Conservation (phyloP, 1,140 invertebrate species). For the Drosophila rhopaloa region DNA sequence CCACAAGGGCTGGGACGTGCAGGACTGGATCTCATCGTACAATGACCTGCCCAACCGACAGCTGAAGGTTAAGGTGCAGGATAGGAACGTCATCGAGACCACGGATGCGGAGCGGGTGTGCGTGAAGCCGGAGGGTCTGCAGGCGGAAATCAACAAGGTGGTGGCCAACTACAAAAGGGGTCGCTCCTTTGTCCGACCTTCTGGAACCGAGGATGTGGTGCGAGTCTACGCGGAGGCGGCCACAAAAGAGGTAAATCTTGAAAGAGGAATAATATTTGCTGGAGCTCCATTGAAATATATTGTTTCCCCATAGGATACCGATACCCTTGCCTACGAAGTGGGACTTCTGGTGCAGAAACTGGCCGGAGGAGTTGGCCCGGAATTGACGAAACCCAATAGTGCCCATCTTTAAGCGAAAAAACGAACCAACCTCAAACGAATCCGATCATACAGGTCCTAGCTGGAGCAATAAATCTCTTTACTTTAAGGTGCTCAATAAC, state of each 20-base stretch:
- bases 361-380: slow-evolving; percentile 89
- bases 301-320: slow-evolving; percentile 86
- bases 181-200: slow-evolving; percentile 96
- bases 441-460: slow-evolving; percentile 25
- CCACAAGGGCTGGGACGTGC: slow-evolving; percentile 90
- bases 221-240: slow-evolving; percentile 98
- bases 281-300: background rate
- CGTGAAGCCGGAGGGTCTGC: slow-evolving; percentile 92
- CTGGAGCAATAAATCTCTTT: slow-evolving; percentile 43
- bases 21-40: slow-evolving; percentile 90
- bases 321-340: slow-evolving; percentile 91
- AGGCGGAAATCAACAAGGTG: slow-evolving; percentile 91
- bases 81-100: slow-evolving; percentile 93
- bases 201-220: slow-evolving; percentile 98
- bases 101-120: slow-evolving; percentile 94
- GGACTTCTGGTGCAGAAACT: slow-evolving; percentile 90
- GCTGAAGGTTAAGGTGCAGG: slow-evolving; percentile 94
- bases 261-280: background rate
- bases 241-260: slow-evolving; percentile 86
- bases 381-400: slow-evolving; percentile 84
- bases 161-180: slow-evolving; percentile 89
- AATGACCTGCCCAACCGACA: slow-evolving; percentile 94
- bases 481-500: slow-evolving; percentile 39
- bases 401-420: slow-evolving; percentile 64
- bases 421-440: slow-evolving; percentile 23